Base-by-base conservation (phyloP, 2,113 vertebrate species). In the Hemiprocne comata region DNA sequence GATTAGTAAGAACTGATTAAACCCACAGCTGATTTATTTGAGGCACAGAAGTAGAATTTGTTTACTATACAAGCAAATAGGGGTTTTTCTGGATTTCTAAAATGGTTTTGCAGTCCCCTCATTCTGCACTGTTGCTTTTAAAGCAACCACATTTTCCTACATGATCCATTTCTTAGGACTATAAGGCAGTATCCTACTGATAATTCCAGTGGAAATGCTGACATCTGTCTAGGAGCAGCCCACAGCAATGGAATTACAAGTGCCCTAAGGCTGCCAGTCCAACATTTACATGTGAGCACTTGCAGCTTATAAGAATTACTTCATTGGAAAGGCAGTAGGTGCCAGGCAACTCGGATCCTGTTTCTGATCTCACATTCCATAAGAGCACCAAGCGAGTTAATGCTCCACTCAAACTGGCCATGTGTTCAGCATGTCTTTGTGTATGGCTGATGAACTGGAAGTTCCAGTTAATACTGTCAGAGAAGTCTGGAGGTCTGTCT, bases 331-430 rank as follows among this genome's bases (percentile, higher is more conserved):
- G 25, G 80, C 89, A 69, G 7, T 7, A 15, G 23, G 89, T 91
- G 89, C 70, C 91, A 46, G 79, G 81, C 70, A 91, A 5, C 84
- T 87, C 17, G 0, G 62, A 79, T 78, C 85, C 80, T 55, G 40
- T 51, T 89, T 54, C 89, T 85, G 81, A 42, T 94, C 87, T 87
- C 61, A 0, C 94, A 85, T 96, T 90, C 95, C 95, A 64, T 89
- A 15, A 73, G n/a, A 85, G 87, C 94, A 94, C 70, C 62, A 14
- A 58, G 20, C 1, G 54, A 83, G 91, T 91, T 94, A 87, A 73
- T 73, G 81, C 85, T 75, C 28, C 42, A 7, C 93, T 87, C 58
- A 2, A 14, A 64, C 7, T 70, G 60, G 58, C 71, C 60, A 0
- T 38, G 75, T 85, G 89, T 83, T 65, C 91, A 85, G 58, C 16